Evolutionary conservation across 2,888 invertebrate species (phyloP).

Genomic region (Hirtodrosophila alboralis): DNA sequence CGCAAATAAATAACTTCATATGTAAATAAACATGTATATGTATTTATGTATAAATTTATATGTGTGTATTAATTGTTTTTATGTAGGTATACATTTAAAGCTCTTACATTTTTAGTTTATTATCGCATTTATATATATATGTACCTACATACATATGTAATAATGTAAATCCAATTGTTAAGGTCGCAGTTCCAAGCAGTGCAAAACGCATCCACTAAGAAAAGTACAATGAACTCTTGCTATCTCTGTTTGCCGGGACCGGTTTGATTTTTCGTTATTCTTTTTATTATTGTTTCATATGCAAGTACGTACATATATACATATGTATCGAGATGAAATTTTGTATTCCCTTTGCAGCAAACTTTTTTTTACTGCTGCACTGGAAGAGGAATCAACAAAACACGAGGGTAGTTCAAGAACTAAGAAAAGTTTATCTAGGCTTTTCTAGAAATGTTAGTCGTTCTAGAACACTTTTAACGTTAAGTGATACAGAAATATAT

Average conservation of each 20-base stretch:
- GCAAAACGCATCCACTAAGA: slow-evolving; percentile 17
- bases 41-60: slow-evolving; percentile 27
- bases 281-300: slow-evolving; percentile 12
- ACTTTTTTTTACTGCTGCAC: too few species aligned
- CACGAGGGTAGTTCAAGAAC: too few species aligned
- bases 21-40: not conserved
- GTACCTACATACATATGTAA: too few species aligned
- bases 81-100: slow-evolving; percentile 26
- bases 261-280: slow-evolving; percentile 32
- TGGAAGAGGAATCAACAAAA: too few species aligned
- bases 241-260: slow-evolving; percentile 39
- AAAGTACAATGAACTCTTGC: slow-evolving; percentile 63
- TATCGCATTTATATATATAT: not conserved
- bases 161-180: slow-evolving; percentile 7
- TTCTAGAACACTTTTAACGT: too few species aligned
- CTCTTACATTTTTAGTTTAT: slow-evolving; percentile 4
- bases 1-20: not conserved
- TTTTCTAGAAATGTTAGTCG: too few species aligned
- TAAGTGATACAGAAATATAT: too few species aligned
- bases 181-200: not conserved
- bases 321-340: not conserved
- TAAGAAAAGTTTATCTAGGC: too few species aligned
- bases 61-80: slow-evolving; percentile 19
- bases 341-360: too few species aligned
- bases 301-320: slow-evolving; percentile 7